phyloP scores from a whole-genome alignment of 2,888 invertebrate genomes.

The Panopea generosa region DNA sequence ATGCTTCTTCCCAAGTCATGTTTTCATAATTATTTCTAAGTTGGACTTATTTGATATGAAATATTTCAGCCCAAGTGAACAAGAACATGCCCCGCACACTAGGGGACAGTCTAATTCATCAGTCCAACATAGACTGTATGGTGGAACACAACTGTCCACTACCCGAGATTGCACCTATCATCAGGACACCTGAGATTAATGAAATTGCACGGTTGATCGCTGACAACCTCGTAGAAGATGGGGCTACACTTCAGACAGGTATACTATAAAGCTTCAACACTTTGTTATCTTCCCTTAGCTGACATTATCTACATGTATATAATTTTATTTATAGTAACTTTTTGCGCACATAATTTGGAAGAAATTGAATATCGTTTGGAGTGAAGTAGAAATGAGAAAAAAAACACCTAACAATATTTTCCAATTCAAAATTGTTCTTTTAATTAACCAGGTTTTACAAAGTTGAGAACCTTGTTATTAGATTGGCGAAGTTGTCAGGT shows the following conservation, averaged over 20 bases:
- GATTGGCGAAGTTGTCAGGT: too few relatives aligned
- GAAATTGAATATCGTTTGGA: too few relatives aligned
- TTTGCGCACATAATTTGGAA: too few relatives aligned
- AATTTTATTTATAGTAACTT: too few relatives aligned
- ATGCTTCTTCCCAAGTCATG: too few relatives aligned
- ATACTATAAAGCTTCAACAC: slow-evolving; percentile 24
- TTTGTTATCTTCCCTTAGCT: background rate
- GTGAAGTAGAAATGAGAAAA: too few relatives aligned
- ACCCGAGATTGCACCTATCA: slow-evolving; percentile 90
- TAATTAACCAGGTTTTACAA: too few relatives aligned
- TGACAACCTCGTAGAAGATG: slow-evolving; percentile 95
- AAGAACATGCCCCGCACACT: slow-evolving; percentile 96
- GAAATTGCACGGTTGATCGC: slow-evolving; percentile 95
- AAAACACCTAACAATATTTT: too few relatives aligned
- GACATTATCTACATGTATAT: background rate
- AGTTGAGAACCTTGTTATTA: too few relatives aligned
- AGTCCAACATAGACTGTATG: slow-evolving; percentile 95
- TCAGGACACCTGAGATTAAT: slow-evolving; percentile 88
- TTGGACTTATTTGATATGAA: too few relatives aligned
- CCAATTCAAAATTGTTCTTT: too few relatives aligned
- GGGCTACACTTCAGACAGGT: slow-evolving; percentile 97
- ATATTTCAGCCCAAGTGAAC: slow-evolving; percentile 90
- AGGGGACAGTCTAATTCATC: slow-evolving; percentile 95
- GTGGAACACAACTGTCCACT: slow-evolving; percentile 88
- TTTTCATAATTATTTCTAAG: too few relatives aligned